phyloP scores from a whole-genome alignment of 2,797 vertebrate species.

The Acipenser transmontanus region DNA sequence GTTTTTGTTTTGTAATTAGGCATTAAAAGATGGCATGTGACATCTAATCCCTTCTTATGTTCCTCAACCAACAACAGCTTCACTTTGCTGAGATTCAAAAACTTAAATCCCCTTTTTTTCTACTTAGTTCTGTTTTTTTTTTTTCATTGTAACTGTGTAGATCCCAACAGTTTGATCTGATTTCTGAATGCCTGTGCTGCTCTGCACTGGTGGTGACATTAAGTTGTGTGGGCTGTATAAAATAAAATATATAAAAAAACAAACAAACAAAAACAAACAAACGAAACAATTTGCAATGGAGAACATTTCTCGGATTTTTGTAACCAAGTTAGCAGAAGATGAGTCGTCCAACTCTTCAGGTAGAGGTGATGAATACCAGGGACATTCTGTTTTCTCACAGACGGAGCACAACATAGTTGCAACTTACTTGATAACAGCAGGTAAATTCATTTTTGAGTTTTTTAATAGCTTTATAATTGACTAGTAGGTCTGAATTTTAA shows the following conservation, averaged over 20 bases:
- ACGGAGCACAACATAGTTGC: constrained; percentile 88
- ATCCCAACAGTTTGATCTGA: not conserved
- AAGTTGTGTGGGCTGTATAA: constrained; percentile 29
- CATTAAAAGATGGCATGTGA: constrained; percentile 49
- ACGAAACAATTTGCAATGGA: constrained; percentile 15
- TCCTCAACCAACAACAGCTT: constrained; percentile 44
- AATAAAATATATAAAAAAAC: constrained; percentile 11
- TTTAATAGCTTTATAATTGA: not conserved
- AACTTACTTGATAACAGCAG: constrained; percentile 88
- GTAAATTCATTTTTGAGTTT: constrained; percentile 49
- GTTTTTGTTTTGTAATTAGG: constrained; percentile 30
- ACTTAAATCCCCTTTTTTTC: constrained; percentile 43
- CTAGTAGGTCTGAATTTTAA: not conserved
- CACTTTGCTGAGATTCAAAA: constrained; percentile 38
- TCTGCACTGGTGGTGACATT: constrained; percentile 12
- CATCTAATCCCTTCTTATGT: constrained; percentile 49
- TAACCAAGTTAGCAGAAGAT: constrained; percentile 48
- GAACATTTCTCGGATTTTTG: constrained; percentile 20
- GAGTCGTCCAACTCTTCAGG: constrained; percentile 56
- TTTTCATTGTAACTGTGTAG: constrained; percentile 7
- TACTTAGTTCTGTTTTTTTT: constrained; percentile 26
- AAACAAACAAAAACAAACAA: too few species aligned
- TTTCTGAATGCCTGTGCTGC: not conserved
- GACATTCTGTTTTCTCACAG: constrained; percentile 79
- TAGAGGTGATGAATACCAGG: constrained; percentile 46